These are phyloP conservation scores for Mythimna vitellina DNA, from an alignment of 2,888 invertebrate genomes.

Conservation along the genomic window DNA sequence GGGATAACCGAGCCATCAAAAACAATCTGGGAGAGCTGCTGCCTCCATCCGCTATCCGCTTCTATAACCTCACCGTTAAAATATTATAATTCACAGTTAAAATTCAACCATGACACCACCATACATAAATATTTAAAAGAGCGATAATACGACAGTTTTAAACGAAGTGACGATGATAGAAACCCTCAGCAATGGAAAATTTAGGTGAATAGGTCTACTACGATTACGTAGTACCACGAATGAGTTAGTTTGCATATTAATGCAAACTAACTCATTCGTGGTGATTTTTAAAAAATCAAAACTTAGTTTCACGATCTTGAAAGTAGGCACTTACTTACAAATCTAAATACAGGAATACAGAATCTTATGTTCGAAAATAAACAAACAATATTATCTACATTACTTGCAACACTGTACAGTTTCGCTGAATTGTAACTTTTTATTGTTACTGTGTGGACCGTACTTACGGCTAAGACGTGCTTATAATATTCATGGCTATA, in stretches of 20 bases:
- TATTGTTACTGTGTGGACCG: slow-evolving; percentile 15
- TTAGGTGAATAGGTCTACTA: slow-evolving; percentile 26
- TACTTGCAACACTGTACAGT: slow-evolving; percentile 32
- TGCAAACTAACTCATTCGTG: slow-evolving; percentile 17
- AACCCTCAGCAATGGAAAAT: slow-evolving; percentile 40
- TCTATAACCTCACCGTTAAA: slow-evolving; percentile 23
- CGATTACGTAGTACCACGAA: too few species aligned
- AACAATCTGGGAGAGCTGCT: too few species aligned
- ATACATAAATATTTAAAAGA: slow-evolving; percentile 59
- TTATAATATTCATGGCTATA: slow-evolving; percentile 33
- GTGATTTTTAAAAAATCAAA: slow-evolving; percentile 32
- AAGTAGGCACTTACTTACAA: slow-evolving; percentile 1
- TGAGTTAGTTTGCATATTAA: too few species aligned
- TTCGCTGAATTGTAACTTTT: slow-evolving; percentile 30
- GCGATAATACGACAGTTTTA: slow-evolving; percentile 48
- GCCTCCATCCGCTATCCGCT: slow-evolving; percentile 37
- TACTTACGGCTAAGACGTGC: slow-evolving; percentile 28
- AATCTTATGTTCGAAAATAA: slow-evolving; percentile 12
- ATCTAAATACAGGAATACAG: background rate
- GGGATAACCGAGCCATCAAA: too few species aligned
- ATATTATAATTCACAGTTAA: slow-evolving; percentile 37
- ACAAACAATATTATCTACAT: slow-evolving; percentile 17
- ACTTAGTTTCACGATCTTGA: slow-evolving; percentile 11
- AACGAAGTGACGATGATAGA: slow-evolving; percentile 34
- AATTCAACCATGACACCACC: slow-evolving; percentile 33